These are phyloP conservation scores for Chloromyia formosa DNA, from an alignment of 2,888 invertebrate species.

Conservation along the genomic window DNA sequence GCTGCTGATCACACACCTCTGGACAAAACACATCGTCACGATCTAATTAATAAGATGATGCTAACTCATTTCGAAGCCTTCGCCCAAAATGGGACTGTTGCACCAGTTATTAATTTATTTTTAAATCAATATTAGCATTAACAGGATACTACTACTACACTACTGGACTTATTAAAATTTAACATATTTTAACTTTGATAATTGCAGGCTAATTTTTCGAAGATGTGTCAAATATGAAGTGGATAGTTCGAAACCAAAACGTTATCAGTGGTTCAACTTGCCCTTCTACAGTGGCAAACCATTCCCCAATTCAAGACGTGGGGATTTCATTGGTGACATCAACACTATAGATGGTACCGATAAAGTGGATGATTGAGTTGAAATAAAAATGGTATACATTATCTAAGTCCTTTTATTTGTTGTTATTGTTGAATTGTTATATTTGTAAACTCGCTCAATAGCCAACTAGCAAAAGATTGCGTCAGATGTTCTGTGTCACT, in stretches of 20 bases:
- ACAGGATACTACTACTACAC: neutral
- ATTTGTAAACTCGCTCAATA: no score
- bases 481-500: no score
- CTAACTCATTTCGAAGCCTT: no score
- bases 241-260: slow-evolving; percentile 47
- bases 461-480: no score
- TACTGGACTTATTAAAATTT: no score
- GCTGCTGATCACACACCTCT: no score
- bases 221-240: slow-evolving; percentile 51
- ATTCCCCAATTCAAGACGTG: slow-evolving; percentile 19
- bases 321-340: neutral
- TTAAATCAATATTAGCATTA: neutral
- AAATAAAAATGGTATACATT: no score
- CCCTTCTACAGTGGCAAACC: slow-evolving; percentile 50
- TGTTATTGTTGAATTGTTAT: neutral
- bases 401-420: neutral
- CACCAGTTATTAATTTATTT: no score
- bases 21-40: no score
- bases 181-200: no score
- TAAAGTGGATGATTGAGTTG: neutral
- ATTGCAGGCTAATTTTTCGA: slow-evolving; percentile 49
- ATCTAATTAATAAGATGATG: no score
- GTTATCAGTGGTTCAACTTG: slow-evolving; percentile 53
- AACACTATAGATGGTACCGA: neutral
- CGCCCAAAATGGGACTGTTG: no score